Evolutionary conservation across 2,113 vertebrate species (phyloP).

Genomic region (Zosterops japonicus): DNA sequence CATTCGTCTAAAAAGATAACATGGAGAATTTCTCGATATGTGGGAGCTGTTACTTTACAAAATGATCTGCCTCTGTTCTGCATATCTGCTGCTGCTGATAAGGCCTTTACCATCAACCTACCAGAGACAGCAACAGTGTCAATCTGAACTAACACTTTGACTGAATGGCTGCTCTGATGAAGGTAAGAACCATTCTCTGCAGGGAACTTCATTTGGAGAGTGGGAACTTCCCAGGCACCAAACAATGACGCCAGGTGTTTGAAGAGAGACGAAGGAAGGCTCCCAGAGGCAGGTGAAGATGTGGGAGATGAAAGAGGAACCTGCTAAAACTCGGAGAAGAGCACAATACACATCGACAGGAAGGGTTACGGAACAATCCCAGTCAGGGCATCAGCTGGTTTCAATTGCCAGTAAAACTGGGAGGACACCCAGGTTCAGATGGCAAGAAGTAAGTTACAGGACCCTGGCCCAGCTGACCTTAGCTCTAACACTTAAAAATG

Average conservation of each 20-base stretch:
- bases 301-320: background rate
- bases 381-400: background rate
- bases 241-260: background rate
- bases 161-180: background rate
- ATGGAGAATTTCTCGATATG: background rate
- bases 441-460: background rate
- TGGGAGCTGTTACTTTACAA: background rate
- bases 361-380: background rate
- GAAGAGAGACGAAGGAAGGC: background rate
- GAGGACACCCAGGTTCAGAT: background rate
- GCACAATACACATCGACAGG: background rate
- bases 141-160: background rate
- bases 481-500: background rate
- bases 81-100: background rate
- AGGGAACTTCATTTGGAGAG: slow-evolving; percentile 15
- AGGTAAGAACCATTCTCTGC: background rate
- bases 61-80: background rate
- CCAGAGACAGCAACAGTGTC: background rate
- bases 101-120: background rate
- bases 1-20: background rate
- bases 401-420: background rate
- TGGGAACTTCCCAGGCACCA: background rate
- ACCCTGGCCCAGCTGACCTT: background rate
- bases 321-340: background rate
- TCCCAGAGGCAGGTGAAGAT: background rate